Evolutionary conservation across 2,888 invertebrate genomes (phyloP).

Genomic region (Camponotus fellah): DNA sequence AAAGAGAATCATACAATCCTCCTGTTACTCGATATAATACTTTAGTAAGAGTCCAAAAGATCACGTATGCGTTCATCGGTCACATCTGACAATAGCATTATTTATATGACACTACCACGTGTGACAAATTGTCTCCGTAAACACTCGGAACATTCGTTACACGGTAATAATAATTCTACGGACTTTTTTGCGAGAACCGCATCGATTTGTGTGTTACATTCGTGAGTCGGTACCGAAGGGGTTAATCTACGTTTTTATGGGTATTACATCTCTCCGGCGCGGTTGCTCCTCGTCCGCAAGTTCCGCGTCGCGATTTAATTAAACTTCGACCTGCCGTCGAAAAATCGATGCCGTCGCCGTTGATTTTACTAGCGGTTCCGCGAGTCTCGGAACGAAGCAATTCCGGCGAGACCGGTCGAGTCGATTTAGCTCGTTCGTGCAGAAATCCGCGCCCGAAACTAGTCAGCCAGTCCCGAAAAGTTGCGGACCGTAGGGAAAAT

Average conservation of each 20-base stretch:
- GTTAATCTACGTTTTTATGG: slow-evolving; percentile 44
- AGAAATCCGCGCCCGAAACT: slow-evolving; percentile 54
- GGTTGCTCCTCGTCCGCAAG: slow-evolving; percentile 41
- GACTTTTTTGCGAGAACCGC: not conserved
- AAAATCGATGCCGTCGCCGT: slow-evolving; percentile 56
- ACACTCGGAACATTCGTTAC: slow-evolving; percentile 6
- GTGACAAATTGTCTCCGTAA: not conserved
- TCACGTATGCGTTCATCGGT: no score
- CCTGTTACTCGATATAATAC: no score
- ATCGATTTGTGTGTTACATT: slow-evolving; percentile 10
- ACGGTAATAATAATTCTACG: not conserved
- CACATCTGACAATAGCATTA: not conserved
- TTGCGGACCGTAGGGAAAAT: slow-evolving; percentile 59
- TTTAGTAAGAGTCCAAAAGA: no score
- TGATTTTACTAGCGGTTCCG: slow-evolving; percentile 47
- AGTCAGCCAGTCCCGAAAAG: slow-evolving; percentile 54
- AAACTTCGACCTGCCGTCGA: slow-evolving; percentile 49
- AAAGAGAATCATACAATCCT: no score
- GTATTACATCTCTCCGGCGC: slow-evolving; percentile 14
- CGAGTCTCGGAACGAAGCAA: slow-evolving; percentile 59
- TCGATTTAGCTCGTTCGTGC: slow-evolving; percentile 58
- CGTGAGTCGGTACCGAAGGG: slow-evolving; percentile 3
- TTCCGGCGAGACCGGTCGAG: slow-evolving; percentile 57
- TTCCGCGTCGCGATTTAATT: slow-evolving; percentile 56
- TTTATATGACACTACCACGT: not conserved